Evolutionary conservation across 1,140 invertebrate genomes (phyloP), one percentile per base, ranked within the genome.

Genomic region (Piezodorus guildinii): DNA sequence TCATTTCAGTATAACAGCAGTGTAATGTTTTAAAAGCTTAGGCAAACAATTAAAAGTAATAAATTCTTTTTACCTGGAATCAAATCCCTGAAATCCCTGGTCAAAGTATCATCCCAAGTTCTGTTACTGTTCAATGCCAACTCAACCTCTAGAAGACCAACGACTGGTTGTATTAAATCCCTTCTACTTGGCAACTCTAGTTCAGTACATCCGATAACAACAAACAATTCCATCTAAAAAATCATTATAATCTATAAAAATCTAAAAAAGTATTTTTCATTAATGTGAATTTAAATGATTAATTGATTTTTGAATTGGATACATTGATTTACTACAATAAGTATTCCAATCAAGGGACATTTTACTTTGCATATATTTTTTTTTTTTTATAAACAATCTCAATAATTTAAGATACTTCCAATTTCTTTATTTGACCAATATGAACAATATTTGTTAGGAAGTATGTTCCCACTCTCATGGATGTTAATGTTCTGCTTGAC

Each of bases 111-210:
- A 72, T 79, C 78, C 70, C 78, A 78, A 69, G 78, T 74, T 75
- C 87, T 71, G 63, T 78, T 72, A 69, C 75, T 78, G 68, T 88
- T 89, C 49, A 92, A 80, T 4, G 94, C 94, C 39, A 95, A 77
- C 77, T 97, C 94, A 45, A 96, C 77, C 76, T 98, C 94, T 76
- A 84, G 94, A 4, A 93, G 88, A n/a, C 90, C 92, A 1, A 94
- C 82, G 56, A 98, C 83, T 6, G 94, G 92, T 70, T 87, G 88
- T 63, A 90, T 87, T 73, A 91, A 94, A 44, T 96, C 91, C 70
- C 85, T 83, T 51, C 83, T 87, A 71, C 90, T 86, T 52, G 94
- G 76, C 17, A 75, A 75, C 65, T 85, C 82, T 74, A 87, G 93
- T 74, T 96, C 91, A 16, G 91, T 83, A 75, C 95, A 98, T 0